phyloP scores from a whole-genome alignment of 2,797 vertebrate species.

The Syndactyla subalaris region DNA sequence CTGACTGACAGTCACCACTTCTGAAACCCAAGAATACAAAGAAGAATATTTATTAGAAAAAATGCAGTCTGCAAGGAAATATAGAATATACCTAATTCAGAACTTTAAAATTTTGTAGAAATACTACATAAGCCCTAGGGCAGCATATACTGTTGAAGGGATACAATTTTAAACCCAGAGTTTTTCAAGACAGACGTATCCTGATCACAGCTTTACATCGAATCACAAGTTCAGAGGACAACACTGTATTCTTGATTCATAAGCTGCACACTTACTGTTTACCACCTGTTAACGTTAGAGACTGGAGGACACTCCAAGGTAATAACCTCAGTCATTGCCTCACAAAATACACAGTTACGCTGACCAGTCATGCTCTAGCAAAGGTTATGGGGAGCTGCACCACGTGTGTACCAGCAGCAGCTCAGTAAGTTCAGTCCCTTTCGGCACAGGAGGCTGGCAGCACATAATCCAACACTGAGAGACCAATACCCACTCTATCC shows the following conservation, averaged over 20 bases:
- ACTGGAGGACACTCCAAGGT: background rate
- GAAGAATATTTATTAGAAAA: background rate
- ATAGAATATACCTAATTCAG: background rate
- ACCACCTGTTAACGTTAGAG: background rate
- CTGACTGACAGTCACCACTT: background rate
- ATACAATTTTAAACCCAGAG: background rate
- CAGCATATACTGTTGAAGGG: background rate
- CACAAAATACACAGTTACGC: background rate
- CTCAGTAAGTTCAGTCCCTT: background rate
- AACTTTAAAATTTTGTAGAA: background rate
- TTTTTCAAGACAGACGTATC: background rate
- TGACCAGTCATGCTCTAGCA: background rate
- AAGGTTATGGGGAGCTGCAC: background rate
- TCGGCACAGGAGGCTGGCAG: background rate
- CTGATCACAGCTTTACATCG: background rate
- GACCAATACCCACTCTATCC: background rate
- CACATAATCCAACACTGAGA: background rate
- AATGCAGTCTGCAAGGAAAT: background rate
- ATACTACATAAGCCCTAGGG: background rate
- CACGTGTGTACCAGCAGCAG: rapidly evolving
- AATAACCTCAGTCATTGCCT: background rate
- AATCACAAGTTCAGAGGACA: background rate
- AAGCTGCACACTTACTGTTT: background rate
- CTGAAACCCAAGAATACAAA: background rate
- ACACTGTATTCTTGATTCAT: background rate